These are phyloP conservation scores for Barypeithes pellucidus DNA, from an alignment of 2,888 invertebrate genomes.

Conservation along the genomic window DNA sequence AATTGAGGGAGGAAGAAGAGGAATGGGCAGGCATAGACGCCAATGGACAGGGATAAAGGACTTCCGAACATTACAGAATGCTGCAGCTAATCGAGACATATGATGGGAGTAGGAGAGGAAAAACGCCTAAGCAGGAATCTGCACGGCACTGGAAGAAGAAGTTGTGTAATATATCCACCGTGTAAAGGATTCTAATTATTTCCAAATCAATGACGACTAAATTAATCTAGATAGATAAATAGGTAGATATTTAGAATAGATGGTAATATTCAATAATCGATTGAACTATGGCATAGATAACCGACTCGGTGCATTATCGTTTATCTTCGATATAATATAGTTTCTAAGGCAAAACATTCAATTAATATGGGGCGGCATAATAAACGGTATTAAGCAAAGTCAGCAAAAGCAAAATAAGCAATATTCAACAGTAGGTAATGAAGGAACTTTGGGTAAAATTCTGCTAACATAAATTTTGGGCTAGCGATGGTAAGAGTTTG, in stretches of 20 bases:
- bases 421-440: neutral
- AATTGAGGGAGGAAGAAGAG: too few species aligned
- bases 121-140: too few species aligned
- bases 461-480: too few species aligned
- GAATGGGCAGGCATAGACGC: too few species aligned
- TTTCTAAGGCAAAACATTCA: neutral
- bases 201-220: neutral
- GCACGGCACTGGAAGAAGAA: too few species aligned
- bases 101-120: too few species aligned
- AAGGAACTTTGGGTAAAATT: too few species aligned
- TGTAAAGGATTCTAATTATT: neutral
- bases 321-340: neutral
- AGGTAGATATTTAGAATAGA: neutral
- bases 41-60: too few species aligned
- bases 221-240: slow-evolving; percentile 2
- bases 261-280: neutral
- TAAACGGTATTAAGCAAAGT: neutral
- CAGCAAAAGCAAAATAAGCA: neutral
- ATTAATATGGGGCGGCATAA: neutral
- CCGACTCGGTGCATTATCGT: neutral
- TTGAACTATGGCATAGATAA: neutral
- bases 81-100: too few species aligned
- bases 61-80: too few species aligned
- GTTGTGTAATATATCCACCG: too few species aligned
- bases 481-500: too few species aligned